phyloP scores from a whole-genome alignment of 2,797 vertebrate genomes.

The Scolopax rusticola region DNA sequence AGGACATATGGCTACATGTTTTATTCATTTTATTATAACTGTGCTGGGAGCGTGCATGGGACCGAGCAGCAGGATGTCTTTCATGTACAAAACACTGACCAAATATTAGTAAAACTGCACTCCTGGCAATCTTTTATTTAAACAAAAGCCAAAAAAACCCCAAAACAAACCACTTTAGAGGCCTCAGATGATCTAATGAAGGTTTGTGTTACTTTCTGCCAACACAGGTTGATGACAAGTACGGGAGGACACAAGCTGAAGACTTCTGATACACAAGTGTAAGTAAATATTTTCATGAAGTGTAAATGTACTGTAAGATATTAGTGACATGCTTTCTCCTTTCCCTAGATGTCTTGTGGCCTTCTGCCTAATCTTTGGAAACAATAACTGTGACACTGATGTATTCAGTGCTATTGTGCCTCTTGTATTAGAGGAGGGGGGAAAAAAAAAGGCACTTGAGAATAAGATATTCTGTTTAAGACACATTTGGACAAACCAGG shows the following conservation, averaged over 20 bases:
- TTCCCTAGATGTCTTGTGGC: not conserved
- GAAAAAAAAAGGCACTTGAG: not conserved
- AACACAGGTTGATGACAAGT: not conserved
- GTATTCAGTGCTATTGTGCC: constrained; percentile 45
- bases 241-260: not conserved
- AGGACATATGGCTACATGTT: not conserved
- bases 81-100: not conserved
- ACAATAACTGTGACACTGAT: constrained; percentile 44
- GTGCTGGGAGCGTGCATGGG: not conserved
- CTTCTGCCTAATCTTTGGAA: constrained; percentile 25
- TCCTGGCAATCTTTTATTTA: not conserved
- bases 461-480: constrained; percentile 65
- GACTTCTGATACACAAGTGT: not conserved
- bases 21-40: not conserved
- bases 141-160: not conserved
- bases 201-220: not conserved
- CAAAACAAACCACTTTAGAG: not conserved
- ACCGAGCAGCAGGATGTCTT: not conserved
- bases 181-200: not conserved
- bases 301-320: not conserved
- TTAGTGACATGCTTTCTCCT: not conserved
- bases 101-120: not conserved
- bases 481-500: constrained; percentile 46
- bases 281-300: not conserved
- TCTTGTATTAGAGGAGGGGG: not conserved